Evolutionary conservation across 92 coral and sea anemone genomes (phyloP), one percentile per base, ranked within the genome.

Genomic region (Epizoanthus illoricatus): DNA sequence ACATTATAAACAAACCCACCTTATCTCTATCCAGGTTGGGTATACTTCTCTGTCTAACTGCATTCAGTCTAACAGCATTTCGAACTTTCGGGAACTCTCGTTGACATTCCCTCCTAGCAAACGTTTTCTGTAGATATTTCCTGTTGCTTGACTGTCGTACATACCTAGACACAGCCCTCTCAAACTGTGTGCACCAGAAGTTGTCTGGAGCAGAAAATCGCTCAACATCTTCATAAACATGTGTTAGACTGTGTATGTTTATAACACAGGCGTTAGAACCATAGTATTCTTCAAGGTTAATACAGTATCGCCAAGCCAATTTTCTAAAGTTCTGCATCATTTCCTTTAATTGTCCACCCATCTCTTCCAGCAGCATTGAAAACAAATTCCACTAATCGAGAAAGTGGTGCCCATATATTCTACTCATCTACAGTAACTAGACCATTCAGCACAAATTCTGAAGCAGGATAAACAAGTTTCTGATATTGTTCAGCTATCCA

Each of bases 31-130:
- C 65, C 75, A 73, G 36, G 63, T 81, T 86, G 49, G 81, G 69
- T 80, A 65, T 36, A 80, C 74, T 86, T 86, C 33, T 28, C 33
- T 28, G 33, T 28, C 33, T 28, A 28, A 28, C 33, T 28, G 33
- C 33, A 28, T 28, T 28, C 33, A 28, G 33, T 28, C 33, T 28
- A 28, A 28, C 33, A 28, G 33, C 33, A 28, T 28, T 28, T 28
- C 54, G 81, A 83, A 87, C 76, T 75, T 89, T 89, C 75, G 81
- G 84, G 85, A 85, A 89, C 64, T 85, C 87, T 76, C 92, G 85
- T 86, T 89, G 92, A 67, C 87, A 85, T 81, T 89, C 92, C 58
- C 79, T 81, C 58, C 92, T 70, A 75, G 92, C 92, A 89, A 89
- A 89, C 23, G 86, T 85, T 81, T 88, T 85, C 81, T 86, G 88